Percentiles rank a stretch among this genome's conserved stretches.
Conservation (phyloP, 2,797 vertebrate genomes). For the Hoplostethus atlanticus region DNA sequence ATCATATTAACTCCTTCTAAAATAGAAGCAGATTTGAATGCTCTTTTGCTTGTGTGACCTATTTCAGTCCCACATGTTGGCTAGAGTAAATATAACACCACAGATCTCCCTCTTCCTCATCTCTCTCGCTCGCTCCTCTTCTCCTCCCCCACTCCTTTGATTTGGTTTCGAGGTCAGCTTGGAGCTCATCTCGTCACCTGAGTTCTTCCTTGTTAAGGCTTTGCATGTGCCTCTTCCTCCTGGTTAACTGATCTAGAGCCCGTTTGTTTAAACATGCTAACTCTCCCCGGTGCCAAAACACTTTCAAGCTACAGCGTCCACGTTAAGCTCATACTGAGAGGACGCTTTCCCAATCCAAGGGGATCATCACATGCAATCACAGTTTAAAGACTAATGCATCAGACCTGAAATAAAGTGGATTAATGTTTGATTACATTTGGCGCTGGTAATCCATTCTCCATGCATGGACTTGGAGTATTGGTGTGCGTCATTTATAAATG, state of each 20-base stretch:
- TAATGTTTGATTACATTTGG: constrained; percentile 72
- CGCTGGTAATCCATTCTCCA: constrained; percentile 51
- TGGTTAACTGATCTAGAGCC: constrained; percentile 3
- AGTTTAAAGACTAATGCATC: constrained; percentile 56
- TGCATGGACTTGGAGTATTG: constrained; percentile 2
- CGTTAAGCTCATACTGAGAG: constrained; percentile 25
- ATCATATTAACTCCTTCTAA: constrained; percentile 10
- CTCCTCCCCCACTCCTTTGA: constrained; percentile 61
- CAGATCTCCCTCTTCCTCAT: constrained; percentile 23
- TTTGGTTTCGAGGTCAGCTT: constrained; percentile 74
- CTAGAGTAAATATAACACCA: constrained; percentile 32
- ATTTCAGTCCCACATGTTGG: constrained; percentile 47
- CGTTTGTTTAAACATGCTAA: constrained; percentile 9
- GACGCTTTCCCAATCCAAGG: not conserved
- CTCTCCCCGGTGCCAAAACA: not conserved
- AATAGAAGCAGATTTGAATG: constrained; percentile 29
- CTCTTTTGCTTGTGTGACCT: constrained; percentile 48
- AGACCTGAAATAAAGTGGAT: constrained; percentile 56
- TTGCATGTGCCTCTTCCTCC: constrained; percentile 46
- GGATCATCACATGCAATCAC: constrained; percentile 42
- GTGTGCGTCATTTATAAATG: constrained; percentile 19
- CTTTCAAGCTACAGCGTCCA: not conserved
- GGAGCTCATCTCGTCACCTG: constrained; percentile 56
- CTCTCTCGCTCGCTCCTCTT: constrained; percentile 25
- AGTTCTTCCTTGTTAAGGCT: constrained; percentile 49